Conservation (phyloP, 2,888 invertebrate species). For the Agonopterix heracliana region DNA sequence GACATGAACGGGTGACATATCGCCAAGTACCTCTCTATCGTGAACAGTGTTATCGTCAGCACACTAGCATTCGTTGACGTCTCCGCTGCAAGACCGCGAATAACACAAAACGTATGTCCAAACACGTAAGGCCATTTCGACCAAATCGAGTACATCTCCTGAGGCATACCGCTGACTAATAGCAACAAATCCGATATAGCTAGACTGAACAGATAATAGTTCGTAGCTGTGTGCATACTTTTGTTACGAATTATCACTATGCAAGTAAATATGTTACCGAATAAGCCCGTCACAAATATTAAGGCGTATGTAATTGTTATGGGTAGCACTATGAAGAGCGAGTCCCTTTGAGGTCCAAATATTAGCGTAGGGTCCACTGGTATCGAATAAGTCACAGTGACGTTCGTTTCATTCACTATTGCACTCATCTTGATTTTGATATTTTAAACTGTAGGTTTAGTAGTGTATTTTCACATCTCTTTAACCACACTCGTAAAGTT, state of each 20-base stretch:
- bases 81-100: conserved; percentile 87
- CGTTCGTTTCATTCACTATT: conserved; percentile 13
- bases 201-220: conserved; percentile 89
- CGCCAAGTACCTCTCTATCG: conserved; percentile 82
- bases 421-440: conserved; percentile 10
- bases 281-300: conserved; percentile 86
- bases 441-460: background rate
- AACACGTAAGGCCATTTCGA: conserved; percentile 86
- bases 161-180: conserved; percentile 86
- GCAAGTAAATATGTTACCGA: conserved; percentile 90
- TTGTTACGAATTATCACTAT: conserved; percentile 88
- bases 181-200: conserved; percentile 89
- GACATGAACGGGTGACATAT: conserved; percentile 79
- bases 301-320: conserved; percentile 84
- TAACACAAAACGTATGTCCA: conserved; percentile 86
- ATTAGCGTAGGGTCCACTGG: conserved; percentile 42
- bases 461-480: background rate
- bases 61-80: conserved; percentile 87
- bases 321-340: conserved; percentile 80
- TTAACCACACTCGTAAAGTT: conserved; percentile 7
- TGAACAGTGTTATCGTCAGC: conserved; percentile 88
- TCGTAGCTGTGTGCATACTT: conserved; percentile 89
- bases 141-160: conserved; percentile 88
- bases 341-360: conserved; percentile 70
- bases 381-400: conserved; percentile 16